Evolutionary conservation across 2,888 invertebrate species (phyloP), one percentile per base, ranked within the genome.

Genomic region (Eurytoma californica): DNA sequence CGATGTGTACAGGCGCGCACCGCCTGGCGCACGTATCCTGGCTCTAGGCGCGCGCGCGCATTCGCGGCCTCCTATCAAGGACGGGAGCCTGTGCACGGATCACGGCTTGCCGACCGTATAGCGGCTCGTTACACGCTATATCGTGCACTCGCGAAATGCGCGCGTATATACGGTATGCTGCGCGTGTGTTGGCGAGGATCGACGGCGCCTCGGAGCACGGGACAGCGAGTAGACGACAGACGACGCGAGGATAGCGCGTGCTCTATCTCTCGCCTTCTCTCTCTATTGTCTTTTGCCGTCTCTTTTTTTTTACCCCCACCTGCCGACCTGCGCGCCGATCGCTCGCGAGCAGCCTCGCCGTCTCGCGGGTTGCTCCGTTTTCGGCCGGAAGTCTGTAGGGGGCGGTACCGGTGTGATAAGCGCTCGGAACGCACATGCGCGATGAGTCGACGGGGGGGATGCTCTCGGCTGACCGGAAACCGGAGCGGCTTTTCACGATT

Each of bases 401-500:
- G 57, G 67, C 14, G n/a, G 16, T 28, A 61, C 30, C 5, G n/a
- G 53, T n/a, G 53, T 14, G 53, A n/a, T 53, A 28, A 61, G 16
- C 24, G 47, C 47, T 51, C 24, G 49, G 49, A 28, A 0, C 39
- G 24, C 12, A 28, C 30, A 55, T 66, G 65, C 65, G 65, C 65
- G 7, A 3, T 28, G 51, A 13, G 53, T 55, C 4, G 18, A 5
- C 61, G 30, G 16, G 58, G 60, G 20, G 28, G 57, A 24, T 24
- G 24, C 20, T 28, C 66, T 74, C 58, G 49, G 2, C 14, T 66
- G 58, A 67, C 51, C 67, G 75, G 67, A 74, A 74, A 39, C n/a
- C 28, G 1, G 28, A 14, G 18, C 28, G 51, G 30, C 49, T 57
- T 69, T 63, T 18, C 4, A 13, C 18, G 24, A 49, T 20, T 5